These are phyloP conservation scores for Zeugodacus cucurbitae DNA, from an alignment of 1,140 invertebrate species.

Conservation along the genomic window DNA sequence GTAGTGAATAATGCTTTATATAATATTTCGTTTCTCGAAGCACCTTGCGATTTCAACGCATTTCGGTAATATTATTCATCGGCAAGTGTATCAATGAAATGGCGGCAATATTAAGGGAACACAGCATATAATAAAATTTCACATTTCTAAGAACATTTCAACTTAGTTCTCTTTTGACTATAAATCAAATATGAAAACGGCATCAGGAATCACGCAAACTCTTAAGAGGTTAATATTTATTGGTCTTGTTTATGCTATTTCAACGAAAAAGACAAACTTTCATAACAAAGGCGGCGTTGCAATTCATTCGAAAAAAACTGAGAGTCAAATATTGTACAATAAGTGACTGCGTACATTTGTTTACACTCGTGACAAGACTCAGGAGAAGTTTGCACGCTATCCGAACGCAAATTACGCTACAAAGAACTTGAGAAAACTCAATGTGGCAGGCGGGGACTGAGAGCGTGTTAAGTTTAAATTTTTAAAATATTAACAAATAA, in stretches of 20 bases:
- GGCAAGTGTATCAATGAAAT: not conserved
- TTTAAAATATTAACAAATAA: no score
- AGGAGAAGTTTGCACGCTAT: not conserved
- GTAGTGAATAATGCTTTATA: no score
- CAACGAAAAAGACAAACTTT: not conserved
- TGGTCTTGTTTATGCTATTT: not conserved
- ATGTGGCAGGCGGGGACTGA: no score
- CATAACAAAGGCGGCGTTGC: not conserved
- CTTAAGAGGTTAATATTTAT: constrained; percentile 38
- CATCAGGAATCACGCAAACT: constrained; percentile 53
- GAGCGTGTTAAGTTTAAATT: no score
- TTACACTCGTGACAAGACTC: not conserved
- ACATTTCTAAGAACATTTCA: constrained; percentile 50
- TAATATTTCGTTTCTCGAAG: not conserved
- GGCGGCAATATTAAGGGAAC: not conserved
- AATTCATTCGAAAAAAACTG: not conserved
- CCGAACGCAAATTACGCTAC: not conserved
- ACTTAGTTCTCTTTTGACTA: constrained; percentile 55
- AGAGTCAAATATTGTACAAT: constrained; percentile 3
- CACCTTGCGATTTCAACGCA: not conserved
- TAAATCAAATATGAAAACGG: constrained; percentile 63
- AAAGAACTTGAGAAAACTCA: no score
- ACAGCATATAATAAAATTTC: constrained; percentile 44
- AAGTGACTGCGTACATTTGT: constrained; percentile 17
- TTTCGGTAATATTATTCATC: not conserved